These are phyloP conservation scores for Margaritifera margaritifera DNA, from an alignment of 2,888 invertebrate species.

Conservation along the genomic window DNA sequence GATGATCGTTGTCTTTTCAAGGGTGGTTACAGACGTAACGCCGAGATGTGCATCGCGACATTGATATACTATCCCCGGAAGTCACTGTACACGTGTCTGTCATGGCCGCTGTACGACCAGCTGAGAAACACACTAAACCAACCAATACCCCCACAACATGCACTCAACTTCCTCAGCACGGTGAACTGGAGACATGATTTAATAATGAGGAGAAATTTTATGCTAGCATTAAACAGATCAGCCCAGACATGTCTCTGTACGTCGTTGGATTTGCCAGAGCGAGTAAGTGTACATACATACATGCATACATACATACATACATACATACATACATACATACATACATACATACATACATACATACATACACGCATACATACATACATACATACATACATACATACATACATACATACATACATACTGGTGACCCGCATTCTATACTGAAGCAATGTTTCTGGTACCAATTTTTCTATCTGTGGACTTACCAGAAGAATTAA, in stretches of 20 bases:
- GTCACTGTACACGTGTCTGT: conserved; percentile 33
- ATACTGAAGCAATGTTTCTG: too few species aligned
- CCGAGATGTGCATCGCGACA: conserved; percentile 33
- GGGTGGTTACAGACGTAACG: conserved; percentile 34
- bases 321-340: background rate
- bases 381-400: conserved; percentile 6
- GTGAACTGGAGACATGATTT: too few species aligned
- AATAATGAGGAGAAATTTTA: too few species aligned
- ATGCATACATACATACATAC: background rate
- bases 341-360: too few species aligned
- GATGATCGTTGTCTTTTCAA: conserved; percentile 1
- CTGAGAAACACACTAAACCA: conserved; percentile 1
- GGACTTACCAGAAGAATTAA: too few species aligned
- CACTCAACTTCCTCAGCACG: too few species aligned
- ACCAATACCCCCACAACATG: too few species aligned
- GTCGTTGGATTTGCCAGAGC: too few species aligned
- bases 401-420: conserved; percentile 2
- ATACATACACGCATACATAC: conserved; percentile 1
- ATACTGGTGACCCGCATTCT: background rate
- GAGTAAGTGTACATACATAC: background rate
- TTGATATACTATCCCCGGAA: conserved; percentile 33
- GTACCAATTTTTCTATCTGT: too few species aligned
- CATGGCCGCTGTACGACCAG: conserved; percentile 32
- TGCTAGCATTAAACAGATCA: too few species aligned
- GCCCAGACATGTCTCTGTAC: too few species aligned